These are phyloP conservation scores for Cryptophagus acutangulus DNA, from an alignment of 2,888 invertebrate species.

Conservation along the genomic window DNA sequence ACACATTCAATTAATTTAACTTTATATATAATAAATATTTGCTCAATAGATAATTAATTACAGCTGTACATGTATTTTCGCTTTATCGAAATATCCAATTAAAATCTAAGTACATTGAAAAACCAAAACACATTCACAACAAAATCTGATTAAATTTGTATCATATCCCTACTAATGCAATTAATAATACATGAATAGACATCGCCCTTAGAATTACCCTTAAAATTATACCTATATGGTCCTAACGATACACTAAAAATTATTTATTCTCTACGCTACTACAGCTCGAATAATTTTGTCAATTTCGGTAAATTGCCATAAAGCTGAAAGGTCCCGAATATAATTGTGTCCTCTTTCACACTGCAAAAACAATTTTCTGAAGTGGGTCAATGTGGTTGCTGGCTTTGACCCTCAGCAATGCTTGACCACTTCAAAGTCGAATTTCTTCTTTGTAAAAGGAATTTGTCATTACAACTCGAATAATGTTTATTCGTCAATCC, in stretches of 20 bases:
- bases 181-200: not conserved
- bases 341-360: constrained; percentile 24
- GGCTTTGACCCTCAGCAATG: constrained; percentile 23
- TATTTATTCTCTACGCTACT: not conserved
- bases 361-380: constrained; percentile 20
- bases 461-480: constrained; percentile 7
- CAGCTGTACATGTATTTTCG: no score
- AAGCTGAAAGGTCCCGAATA: constrained; percentile 21
- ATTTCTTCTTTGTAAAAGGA: constrained; percentile 18
- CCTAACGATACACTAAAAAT: not conserved
- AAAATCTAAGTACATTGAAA: no score
- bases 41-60: no score
- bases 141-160: no score
- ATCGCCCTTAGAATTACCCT: not conserved
- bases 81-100: no score
- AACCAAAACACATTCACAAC: no score
- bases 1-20: no score
- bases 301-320: constrained; percentile 5
- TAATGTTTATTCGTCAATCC: constrained; percentile 8
- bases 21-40: no score
- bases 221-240: not conserved
- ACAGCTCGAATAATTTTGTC: constrained; percentile 5
- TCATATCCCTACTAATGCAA: not conserved
- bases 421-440: constrained; percentile 28
- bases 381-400: constrained; percentile 10